Base-by-base conservation (phyloP, 2,797 vertebrate genomes). In the Eurystomus glaucurus region DNA sequence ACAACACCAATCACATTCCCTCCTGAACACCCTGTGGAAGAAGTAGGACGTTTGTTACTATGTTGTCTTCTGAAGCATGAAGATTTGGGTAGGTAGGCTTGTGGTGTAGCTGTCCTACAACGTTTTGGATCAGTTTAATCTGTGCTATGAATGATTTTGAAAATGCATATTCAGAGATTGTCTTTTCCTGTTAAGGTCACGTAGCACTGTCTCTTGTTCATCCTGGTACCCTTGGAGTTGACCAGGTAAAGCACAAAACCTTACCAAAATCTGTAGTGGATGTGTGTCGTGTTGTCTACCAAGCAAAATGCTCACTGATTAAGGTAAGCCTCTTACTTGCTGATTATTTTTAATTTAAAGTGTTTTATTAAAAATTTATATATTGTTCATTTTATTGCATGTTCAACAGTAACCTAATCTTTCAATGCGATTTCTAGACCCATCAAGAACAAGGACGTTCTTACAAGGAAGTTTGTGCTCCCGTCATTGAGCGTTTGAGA, bases 391-490 rank as follows among this genome's bases (percentile, higher is more conserved):
- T 55, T 58, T 52, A 22, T 4, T 71, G 13, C 15, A 19, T 71
- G 15, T 58, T 57, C 5, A 29, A n/a, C 9, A 25, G 5, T 69
- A 51, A 75, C 43, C 9, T 68, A 11, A n/a, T 69, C 22, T 80
- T 94, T 26, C 23, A 17, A 15, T 96, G 82, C 60, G n/a, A 51
- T 92, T 91, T 88, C 93, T 84, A 99, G 99, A 99, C 99, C 1
- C 99, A 99, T 97, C 99, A 99, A 96, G 99, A 99, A 52, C 99
- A 99, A 97, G 99, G 99, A 5, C 99, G 99, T 74, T 99, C 99
- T n/a, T 99, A 99, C 85, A 99, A 99, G 94, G 99, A 99, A 97
- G 99, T 99, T 43, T 99, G 99, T 14, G 99, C 99, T 52, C 99
- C 99, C 12, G 99, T 99, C 85, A 99, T 99, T 13, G 99, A 99